Evolutionary conservation across 1,140 invertebrate species (phyloP).

Genomic region (Bilobella aurantiaca): DNA sequence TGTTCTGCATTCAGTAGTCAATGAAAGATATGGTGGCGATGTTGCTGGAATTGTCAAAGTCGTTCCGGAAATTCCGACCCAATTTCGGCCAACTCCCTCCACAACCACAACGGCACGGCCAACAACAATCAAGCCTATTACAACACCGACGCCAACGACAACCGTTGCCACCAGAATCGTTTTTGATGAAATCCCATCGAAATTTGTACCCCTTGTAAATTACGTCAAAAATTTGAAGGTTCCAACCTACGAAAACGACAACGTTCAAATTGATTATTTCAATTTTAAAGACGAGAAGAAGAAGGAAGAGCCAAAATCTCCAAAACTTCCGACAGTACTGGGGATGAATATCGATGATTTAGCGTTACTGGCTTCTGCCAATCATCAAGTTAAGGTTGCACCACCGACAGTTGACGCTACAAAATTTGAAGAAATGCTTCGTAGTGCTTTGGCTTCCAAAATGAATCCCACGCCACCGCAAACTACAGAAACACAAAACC

Average conservation of each 20-base stretch:
- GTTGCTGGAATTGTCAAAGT: constrained; percentile 14
- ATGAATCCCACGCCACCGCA: not conserved
- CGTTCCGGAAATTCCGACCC: not conserved
- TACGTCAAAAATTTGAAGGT: not conserved
- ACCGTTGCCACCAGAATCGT: not conserved
- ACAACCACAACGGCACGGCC: constrained; percentile 23
- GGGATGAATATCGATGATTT: not conserved
- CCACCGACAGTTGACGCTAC: not conserved
- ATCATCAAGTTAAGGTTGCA: not conserved
- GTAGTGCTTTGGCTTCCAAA: constrained; percentile 1
- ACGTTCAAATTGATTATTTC: constrained; percentile 5
- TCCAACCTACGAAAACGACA: not conserved
- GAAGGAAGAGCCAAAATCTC: not conserved
- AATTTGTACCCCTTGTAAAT: constrained; percentile 11
- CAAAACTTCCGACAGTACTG: not conserved
- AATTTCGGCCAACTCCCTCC: not conserved
- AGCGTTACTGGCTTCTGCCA: not conserved
- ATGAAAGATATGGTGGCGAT: constrained; percentile 23
- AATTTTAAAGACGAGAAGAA: not conserved
- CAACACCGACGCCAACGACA: constrained; percentile 28
- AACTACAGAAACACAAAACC: constrained; percentile 1
- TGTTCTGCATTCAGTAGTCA: constrained; percentile 24
- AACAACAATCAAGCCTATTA: constrained; percentile 18
- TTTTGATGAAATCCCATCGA: constrained; percentile 2
- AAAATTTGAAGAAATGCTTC: not conserved